These are phyloP conservation scores for Tetranychus cinnabarinus DNA, from an alignment of 1,140 invertebrate genomes.

Conservation along the genomic window DNA sequence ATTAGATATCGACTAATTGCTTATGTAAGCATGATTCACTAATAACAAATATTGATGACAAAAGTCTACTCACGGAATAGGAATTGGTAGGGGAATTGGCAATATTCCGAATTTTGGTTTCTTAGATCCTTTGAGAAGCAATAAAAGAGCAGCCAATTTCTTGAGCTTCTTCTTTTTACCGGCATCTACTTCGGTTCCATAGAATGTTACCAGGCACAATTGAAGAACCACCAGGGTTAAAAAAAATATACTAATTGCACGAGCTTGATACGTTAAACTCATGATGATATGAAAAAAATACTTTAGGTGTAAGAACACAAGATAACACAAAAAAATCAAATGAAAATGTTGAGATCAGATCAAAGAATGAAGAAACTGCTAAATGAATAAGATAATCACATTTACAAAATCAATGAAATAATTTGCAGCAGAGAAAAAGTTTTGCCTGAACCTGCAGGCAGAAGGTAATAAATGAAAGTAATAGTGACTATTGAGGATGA, in stretches of 20 bases:
- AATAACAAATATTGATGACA: background rate
- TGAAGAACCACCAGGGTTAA: background rate
- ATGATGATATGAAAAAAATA: background rate
- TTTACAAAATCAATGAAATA: too few relatives aligned
- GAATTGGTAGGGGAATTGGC: conserved; percentile 5
- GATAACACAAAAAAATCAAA: too few relatives aligned
- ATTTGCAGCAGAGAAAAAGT: too few relatives aligned
- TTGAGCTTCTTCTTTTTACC: conserved; percentile 4
- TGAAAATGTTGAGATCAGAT: too few relatives aligned
- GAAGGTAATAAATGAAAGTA: too few relatives aligned
- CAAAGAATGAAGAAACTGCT: too few relatives aligned
- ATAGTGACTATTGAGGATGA: too few relatives aligned
- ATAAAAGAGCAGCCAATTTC: background rate
- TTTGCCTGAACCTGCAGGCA: too few relatives aligned
- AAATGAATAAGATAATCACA: too few relatives aligned
- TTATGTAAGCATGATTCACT: too few relatives aligned
- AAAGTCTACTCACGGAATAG: conserved; percentile 1
- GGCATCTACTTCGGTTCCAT: background rate
- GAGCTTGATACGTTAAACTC: background rate
- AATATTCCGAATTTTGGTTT: conserved; percentile 6
- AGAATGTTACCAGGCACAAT: background rate
- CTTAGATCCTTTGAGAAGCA: conserved; percentile 1
- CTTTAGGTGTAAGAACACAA: too few relatives aligned
- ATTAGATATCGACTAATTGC: too few relatives aligned
- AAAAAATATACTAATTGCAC: background rate